These are phyloP conservation scores for Trididemnum miniatum DNA, from an alignment of 23 tunicate species.

Conservation along the genomic window DNA sequence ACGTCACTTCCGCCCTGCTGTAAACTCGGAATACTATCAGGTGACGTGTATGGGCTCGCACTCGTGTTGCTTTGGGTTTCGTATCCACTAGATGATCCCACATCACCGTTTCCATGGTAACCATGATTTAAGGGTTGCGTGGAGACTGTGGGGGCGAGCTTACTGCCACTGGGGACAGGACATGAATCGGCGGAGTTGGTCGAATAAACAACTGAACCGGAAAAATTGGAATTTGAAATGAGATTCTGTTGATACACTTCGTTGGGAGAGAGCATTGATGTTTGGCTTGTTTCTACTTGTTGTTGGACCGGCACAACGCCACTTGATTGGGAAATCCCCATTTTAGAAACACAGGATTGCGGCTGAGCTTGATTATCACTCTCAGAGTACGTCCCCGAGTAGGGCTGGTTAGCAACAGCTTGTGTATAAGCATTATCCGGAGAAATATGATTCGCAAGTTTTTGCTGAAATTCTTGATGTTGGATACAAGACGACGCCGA, in stretches of 20 bases:
- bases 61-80: conserved; percentile 82
- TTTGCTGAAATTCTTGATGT: background rate
- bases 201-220: background rate
- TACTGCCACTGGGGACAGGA: background rate
- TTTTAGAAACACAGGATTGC: background rate
- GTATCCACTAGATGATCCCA: conserved; percentile 73
- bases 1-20: conserved; percentile 35
- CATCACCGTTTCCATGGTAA: conserved; percentile 25
- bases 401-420: too few species aligned
- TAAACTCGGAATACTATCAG: conserved; percentile 45
- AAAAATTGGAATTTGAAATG: background rate
- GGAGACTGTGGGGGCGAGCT: background rate
- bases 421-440: too few species aligned
- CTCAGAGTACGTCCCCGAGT: too few species aligned
- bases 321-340: background rate
- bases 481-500: background rate
- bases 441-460: too few species aligned
- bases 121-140: background rate
- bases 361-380: too few species aligned
- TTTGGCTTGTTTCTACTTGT: background rate
- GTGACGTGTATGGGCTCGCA: conserved; percentile 85
- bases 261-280: background rate
- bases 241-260: background rate
- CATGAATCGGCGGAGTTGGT: background rate
- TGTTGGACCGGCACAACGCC: background rate